Conservation (phyloP, 2,888 invertebrate species). For the Drosophila gaucha region DNA sequence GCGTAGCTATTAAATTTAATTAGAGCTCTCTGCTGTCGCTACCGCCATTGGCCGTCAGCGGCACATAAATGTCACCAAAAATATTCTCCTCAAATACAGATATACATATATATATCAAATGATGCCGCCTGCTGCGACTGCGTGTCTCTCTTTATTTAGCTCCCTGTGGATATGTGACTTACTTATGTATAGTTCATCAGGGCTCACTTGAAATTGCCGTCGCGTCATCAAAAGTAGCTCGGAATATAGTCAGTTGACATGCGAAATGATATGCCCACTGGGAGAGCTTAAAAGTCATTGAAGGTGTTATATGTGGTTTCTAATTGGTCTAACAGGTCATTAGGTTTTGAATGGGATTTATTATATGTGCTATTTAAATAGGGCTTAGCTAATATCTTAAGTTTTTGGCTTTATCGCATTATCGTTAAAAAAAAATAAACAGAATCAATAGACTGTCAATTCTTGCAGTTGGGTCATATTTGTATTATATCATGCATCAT, state of each 20-base stretch:
- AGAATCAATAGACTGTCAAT: too few relatives aligned
- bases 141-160: constrained; percentile 57
- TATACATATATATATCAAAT: constrained; percentile 25
- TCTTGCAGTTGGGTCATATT: too few relatives aligned
- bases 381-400: too few relatives aligned
- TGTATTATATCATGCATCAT: too few relatives aligned
- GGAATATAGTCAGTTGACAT: constrained; percentile 69
- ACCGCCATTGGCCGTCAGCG: constrained; percentile 58
- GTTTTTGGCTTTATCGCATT: background rate
- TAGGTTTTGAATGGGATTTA: background rate
- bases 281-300: constrained; percentile 32
- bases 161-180: constrained; percentile 39
- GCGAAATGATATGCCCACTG: constrained; percentile 65
- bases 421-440: background rate
- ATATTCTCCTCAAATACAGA: constrained; percentile 67
- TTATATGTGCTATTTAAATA: too few relatives aligned
- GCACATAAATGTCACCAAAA: constrained; percentile 79
- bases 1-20: constrained; percentile 79
- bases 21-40: constrained; percentile 70
- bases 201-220: constrained; percentile 38
- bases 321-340: background rate
- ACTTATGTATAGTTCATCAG: constrained; percentile 36
- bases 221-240: constrained; percentile 37
- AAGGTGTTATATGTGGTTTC: constrained; percentile 44
- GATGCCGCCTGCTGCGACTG: constrained; percentile 25